Base-by-base conservation (phyloP, 2,113 vertebrate species). In the Alligator mississippiensis region DNA sequence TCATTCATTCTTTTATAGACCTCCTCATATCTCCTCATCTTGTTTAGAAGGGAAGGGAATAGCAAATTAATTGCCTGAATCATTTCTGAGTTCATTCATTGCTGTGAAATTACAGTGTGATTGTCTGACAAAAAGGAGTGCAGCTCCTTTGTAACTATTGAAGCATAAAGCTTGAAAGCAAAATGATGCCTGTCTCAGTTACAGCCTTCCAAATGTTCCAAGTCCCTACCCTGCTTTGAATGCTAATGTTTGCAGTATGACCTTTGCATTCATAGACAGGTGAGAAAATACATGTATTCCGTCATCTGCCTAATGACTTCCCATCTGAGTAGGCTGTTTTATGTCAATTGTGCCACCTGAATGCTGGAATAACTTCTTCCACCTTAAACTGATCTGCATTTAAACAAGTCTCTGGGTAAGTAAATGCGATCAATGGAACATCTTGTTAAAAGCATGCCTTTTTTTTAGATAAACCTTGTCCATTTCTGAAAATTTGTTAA, bases 211-310 rank as follows among this genome's bases (percentile, higher is more conserved):
- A 79, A 68, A 55, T 55, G 22, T 58, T 86, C 85, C 66, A 87
- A 93, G 76, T 60, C 5, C 66, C 62, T 47, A 1, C 8, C 70
- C 76, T 3, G 55, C 84, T 61, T 91, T 58, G 66, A 22, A 1
- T 87, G 76, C 62, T 91, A 70, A 61, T 94, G 80, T 59, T 78
- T 95, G 62, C 54, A 77, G 66, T 28, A 64, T 95, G 96, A 95
- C 95, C 89, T 97, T 97, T 94, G 47, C 54, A 3, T 28, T 64
- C 94, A 82, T 34, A 94, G 87, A 24, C 85, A 90, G 79, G 80
- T 85, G 78, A 88, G 89, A 78, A 90, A 92, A 95, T 64, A 22
- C 61, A 7, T 2, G 30, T 24, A 34, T 72, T 34, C 59, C 80
- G 47, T 79, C 88, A 93, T 80, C 68, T 94, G 64, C 77, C 76